phyloP scores from a whole-genome alignment of 1,140 invertebrate genomes.

The Drosophila pandora region DNA sequence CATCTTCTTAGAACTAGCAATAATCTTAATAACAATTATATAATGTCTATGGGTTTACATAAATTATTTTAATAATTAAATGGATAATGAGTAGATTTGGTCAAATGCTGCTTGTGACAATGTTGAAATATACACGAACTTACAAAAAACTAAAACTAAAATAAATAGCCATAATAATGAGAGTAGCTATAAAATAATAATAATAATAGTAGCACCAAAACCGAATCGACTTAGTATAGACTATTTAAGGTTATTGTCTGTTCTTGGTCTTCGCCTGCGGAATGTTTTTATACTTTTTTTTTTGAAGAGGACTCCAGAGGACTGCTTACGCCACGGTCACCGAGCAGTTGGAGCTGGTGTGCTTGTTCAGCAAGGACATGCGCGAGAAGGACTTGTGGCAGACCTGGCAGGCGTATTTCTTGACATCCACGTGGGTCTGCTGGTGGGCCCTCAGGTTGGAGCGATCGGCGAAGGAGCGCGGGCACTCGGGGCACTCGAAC shows the following conservation, averaged over 20 bases:
- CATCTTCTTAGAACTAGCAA: conserved; percentile 34
- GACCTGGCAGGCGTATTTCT: conserved; percentile 85
- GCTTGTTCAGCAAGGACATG: conserved; percentile 97
- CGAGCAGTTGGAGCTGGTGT: conserved; percentile 85
- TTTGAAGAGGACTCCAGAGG: conserved; percentile 3
- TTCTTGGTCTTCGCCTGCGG: conserved; percentile 74
- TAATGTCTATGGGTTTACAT: conserved; percentile 47
- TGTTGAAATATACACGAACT: conserved; percentile 66
- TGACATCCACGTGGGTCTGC: conserved; percentile 86
- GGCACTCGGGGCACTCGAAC: conserved; percentile 97
- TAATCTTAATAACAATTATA: conserved; percentile 54
- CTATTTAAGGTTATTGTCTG: conserved; percentile 64
- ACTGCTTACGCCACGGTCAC: conserved; percentile 72
- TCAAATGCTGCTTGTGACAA: conserved; percentile 70
- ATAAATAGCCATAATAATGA: conserved; percentile 35
- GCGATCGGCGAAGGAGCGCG: conserved; percentile 97
- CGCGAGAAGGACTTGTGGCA: conserved; percentile 88
- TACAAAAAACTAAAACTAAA: conserved; percentile 46
- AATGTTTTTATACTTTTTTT: conserved; percentile 46
- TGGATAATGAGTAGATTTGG: conserved; percentile 61
- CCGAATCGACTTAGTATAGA: conserved; percentile 55
- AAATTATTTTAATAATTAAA: conserved; percentile 49
- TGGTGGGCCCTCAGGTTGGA: conserved; percentile 90
- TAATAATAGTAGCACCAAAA: conserved; percentile 69
- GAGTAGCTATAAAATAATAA: background rate